A percentile compares a stretch with the other conserved stretches of the same genome.
phyloP scores from a whole-genome alignment of 1,140 invertebrate species.

The Drosophila kikkawai region DNA sequence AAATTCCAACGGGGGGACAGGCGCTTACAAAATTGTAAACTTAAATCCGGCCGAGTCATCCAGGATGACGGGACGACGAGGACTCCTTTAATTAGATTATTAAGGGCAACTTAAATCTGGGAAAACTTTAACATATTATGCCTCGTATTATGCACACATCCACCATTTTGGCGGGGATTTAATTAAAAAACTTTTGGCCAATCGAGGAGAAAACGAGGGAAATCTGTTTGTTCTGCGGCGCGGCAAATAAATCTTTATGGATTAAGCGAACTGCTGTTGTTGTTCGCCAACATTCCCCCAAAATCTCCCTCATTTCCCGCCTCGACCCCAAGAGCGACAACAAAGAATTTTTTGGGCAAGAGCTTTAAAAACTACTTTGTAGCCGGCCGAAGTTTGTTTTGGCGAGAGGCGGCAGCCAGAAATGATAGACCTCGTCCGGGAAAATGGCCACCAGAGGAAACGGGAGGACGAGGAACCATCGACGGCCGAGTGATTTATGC shows the following conservation, averaged over 20 bases:
- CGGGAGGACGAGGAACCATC: conserved; percentile 20
- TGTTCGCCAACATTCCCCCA: conserved; percentile 7
- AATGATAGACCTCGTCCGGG: conserved; percentile 28
- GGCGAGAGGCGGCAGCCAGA: conserved; percentile 8
- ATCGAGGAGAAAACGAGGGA: conserved; percentile 24
- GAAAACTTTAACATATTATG: conserved; percentile 46
- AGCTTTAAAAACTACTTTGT: conserved; percentile 75
- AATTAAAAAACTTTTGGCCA: conserved; percentile 73
- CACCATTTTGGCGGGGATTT: conserved; percentile 47
- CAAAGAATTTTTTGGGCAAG: conserved; percentile 28
- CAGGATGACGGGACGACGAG: conserved; percentile 11
- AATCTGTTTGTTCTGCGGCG: conserved; percentile 59
- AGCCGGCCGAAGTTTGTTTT: conserved; percentile 40
- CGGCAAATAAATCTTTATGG: conserved; percentile 78
- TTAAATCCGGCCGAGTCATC: conserved; percentile 28
- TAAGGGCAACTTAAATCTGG: conserved; percentile 21
- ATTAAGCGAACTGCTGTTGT: conserved; percentile 64
- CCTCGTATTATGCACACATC: conserved; percentile 10
- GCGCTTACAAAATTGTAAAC: conserved; percentile 7
- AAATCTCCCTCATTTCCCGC: neutral
- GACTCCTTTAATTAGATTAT: conserved; percentile 47
- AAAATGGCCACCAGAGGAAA: neutral
- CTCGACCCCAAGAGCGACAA: neutral
- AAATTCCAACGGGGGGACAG: conserved; percentile 25
- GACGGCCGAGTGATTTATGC: conserved; percentile 72